Base-by-base conservation (phyloP, 2,113 vertebrate species). In the Melanerpes formicivorus region DNA sequence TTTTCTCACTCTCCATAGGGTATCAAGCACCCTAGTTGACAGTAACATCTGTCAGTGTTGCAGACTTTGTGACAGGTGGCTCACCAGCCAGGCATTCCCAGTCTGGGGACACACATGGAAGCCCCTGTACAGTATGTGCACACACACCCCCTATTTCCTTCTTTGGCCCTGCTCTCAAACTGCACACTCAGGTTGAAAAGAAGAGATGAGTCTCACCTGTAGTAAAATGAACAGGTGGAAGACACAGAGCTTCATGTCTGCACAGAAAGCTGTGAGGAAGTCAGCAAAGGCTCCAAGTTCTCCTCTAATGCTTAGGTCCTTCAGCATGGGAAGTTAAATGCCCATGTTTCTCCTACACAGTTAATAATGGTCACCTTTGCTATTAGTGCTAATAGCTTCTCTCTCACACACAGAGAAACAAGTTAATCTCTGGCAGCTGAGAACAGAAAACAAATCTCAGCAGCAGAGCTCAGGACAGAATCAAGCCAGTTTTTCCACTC, bases 361-460 rank as follows among this genome's bases (percentile, higher is more conserved):
- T 67, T 88, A 85, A 60, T 44, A 85, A 71, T 80, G 62, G 82
- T 91, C 91, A 96, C 90, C 84, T 80, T 91, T 80, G 80, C 85
- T 80, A 85, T 94, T 95, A 90, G 44, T 16, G 19, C 72, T 84
- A 90, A 88, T 18, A 85, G 76, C 56, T 74, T n/a, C 12, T 22
- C 30, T 30, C 27, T 12, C 2, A 11, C 7, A 4, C n/a, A 44
- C 30, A 30, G n/a, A 16, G 32, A 87, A 84, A 80, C 55, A 83
- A 91, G 59, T 88, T 80, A 71, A 87, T 44, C 78, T 90, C 84
- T 81, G 78, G 74, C 84, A 93, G 29, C 3, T 30, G 55, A 93
- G 65, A 88, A 82, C 37, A 88, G 37, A 80, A 88, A 83, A 77
- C 75, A 88, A 81, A 75, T 17, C 88, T 70, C 78, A 60, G 60